A percentile compares a stretch with the other conserved stretches of the same genome.
Conservation (phyloP, 2,888 invertebrate genomes). For the Xestia c-nigrum region DNA sequence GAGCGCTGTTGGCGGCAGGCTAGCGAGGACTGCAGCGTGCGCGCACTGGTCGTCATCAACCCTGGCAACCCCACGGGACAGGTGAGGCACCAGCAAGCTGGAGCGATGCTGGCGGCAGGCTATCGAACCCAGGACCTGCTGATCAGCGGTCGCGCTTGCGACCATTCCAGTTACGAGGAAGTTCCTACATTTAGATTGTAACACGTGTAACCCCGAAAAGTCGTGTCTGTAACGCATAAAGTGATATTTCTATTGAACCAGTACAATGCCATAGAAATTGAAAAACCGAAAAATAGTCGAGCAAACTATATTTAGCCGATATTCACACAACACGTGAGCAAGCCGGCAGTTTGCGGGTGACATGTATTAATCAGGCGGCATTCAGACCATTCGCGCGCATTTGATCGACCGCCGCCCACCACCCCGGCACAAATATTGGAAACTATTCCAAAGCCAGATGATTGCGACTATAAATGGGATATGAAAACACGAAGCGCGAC, state of each 20-base stretch:
- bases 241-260: constrained; percentile 16
- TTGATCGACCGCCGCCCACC: constrained; percentile 52
- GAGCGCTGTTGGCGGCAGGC: too few relatives aligned
- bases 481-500: constrained; percentile 46
- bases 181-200: neutral
- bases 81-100: constrained; percentile 66
- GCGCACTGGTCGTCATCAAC: constrained; percentile 98
- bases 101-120: neutral
- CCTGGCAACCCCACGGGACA: constrained; percentile 99
- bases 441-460: constrained; percentile 55
- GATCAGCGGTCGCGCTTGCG: too few relatives aligned
- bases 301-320: constrained; percentile 21
- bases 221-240: neutral
- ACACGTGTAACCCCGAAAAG: neutral
- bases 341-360: constrained; percentile 47
- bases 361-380: constrained; percentile 57
- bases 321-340: constrained; percentile 38
- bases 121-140: too few relatives aligned
- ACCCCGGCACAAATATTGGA: constrained; percentile 53
- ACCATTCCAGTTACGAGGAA: neutral
- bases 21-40: constrained; percentile 91
- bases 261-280: constrained; percentile 37
- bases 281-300: constrained; percentile 34
- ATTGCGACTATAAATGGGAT: constrained; percentile 43
- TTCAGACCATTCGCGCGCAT: constrained; percentile 49